Evolutionary conservation across 2,113 vertebrate genomes (phyloP), one percentile per base, ranked within the genome.

Genomic region (Crocuta crocuta): DNA sequence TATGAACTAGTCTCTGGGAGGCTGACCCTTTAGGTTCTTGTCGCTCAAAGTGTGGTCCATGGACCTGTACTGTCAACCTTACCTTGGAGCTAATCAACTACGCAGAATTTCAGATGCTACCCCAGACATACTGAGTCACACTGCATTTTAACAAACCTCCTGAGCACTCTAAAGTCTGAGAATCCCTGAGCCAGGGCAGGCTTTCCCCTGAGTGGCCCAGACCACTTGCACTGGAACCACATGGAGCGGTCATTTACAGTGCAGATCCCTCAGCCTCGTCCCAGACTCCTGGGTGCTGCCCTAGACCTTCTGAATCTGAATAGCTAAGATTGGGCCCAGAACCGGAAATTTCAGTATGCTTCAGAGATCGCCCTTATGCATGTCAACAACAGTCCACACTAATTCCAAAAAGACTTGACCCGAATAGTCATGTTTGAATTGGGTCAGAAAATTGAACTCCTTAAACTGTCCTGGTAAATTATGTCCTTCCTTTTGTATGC

Each of bases 401-500:
- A 53, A 85, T 70, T 43, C 58, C 35, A 21, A 79, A 74, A 55
- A 91, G 24, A 73, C 45, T 50, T 97, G 68, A 58, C 48, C 55
- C 55, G 81, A 43, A 80, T 33, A 74, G 17, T 82, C 28, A 19
- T 78, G 58, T 61, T 78, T 96, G 73, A 89, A 48, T 63, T 74
- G 74, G 17, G 16, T 86, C 65, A 92, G 95, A 89, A 96, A 93
- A 71, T 9, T 26, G n/a, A 94, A 87, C 31, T 80, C 53, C 65
- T 96, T 94, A 53, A 91, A 65, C 33, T 71, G 23, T 48, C 66
- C 45, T 76, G 11, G 78, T 85, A 78, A 95, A 48, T n/a, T 55
- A n/a, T 84, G 80, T 92, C 35, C 31, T 96, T 85, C 73, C 15
- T 50, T 89, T 79, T 79, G 0, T 93, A 26, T 28, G 28, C 24